A percentile compares a stretch with the other conserved stretches of the same genome.
phyloP scores from a whole-genome alignment of 2,888 invertebrate genomes.

The Harmothoe impar region DNA sequence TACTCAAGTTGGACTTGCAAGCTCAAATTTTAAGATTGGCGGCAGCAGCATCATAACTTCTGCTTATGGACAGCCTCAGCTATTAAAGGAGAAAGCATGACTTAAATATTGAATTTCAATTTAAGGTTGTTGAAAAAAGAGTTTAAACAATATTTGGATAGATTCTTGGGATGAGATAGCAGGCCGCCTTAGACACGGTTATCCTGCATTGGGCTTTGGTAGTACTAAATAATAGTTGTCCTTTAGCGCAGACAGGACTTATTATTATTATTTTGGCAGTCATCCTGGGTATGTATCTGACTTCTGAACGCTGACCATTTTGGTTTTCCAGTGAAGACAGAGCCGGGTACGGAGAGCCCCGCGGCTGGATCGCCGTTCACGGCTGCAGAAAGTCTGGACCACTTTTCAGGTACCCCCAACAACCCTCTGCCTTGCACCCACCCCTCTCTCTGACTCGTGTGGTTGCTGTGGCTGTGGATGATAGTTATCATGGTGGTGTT shows the following conservation, averaged over 20 bases:
- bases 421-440: neutral
- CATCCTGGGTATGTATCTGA: too few species aligned
- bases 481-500: neutral
- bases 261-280: too few species aligned
- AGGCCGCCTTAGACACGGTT: too few species aligned
- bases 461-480: slow-evolving; percentile 36
- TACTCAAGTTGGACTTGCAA: neutral
- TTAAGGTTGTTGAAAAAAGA: too few species aligned
- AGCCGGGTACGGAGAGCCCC: slow-evolving; percentile 45
- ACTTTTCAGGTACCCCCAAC: slow-evolving; percentile 34
- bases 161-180: too few species aligned
- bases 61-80: too few species aligned
- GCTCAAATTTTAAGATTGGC: too few species aligned
- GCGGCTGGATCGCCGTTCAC: slow-evolving; percentile 54
- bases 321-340: slow-evolving; percentile 60
- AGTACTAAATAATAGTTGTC: neutral
- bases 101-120: too few species aligned
- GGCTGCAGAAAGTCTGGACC: slow-evolving; percentile 50
- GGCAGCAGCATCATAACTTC: too few species aligned
- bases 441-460: slow-evolving; percentile 31
- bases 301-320: slow-evolving; percentile 36
- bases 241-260: neutral
- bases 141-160: too few species aligned
- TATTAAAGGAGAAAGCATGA: too few species aligned
- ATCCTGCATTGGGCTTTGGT: too few species aligned